A percentile compares a stretch with the other conserved stretches of the same genome.
phyloP scores from a whole-genome alignment of 1,140 invertebrate species.

The Drosophila ficusphila region DNA sequence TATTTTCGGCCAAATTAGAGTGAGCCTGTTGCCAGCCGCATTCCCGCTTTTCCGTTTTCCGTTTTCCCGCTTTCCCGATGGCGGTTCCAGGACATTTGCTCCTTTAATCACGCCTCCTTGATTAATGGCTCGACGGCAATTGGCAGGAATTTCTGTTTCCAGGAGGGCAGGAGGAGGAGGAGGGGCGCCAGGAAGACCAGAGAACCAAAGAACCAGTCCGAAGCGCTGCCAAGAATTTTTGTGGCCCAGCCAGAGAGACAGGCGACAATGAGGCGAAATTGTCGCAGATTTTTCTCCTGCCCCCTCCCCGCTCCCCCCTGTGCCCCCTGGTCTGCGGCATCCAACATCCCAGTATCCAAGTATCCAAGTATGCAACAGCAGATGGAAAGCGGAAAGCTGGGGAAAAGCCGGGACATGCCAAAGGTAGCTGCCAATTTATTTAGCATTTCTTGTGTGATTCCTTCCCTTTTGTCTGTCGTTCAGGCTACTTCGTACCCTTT shows the following conservation, averaged over 20 bases:
- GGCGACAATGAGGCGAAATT: constrained; percentile 48
- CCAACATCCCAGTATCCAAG: too few species aligned
- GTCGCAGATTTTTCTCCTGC: constrained; percentile 45
- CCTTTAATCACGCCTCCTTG: constrained; percentile 54
- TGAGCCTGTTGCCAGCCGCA: constrained; percentile 3
- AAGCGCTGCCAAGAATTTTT: constrained; percentile 44
- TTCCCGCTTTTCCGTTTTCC: neutral
- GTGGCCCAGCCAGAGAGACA: constrained; percentile 33
- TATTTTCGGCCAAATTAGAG: constrained; percentile 60
- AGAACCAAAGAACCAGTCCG: constrained; percentile 4
- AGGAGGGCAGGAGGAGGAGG: neutral
- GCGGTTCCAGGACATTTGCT: constrained; percentile 7
- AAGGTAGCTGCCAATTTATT: constrained; percentile 81
- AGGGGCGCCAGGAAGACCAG: neutral
- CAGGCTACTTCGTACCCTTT: neutral
- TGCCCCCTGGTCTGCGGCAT: constrained; percentile 39
- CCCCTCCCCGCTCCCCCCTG: too few species aligned
- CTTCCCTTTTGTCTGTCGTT: neutral
- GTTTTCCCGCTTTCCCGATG: neutral
- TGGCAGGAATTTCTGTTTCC: constrained; percentile 40
- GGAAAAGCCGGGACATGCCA: constrained; percentile 39
- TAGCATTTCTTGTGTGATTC: constrained; percentile 54
- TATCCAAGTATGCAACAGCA: constrained; percentile 72
- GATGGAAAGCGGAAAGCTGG: constrained; percentile 1
- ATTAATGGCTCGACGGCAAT: constrained; percentile 63